Evolutionary conservation across 2,888 invertebrate species (phyloP), one percentile per base, ranked within the genome.

Genomic region (Ormyrus rosae): DNA sequence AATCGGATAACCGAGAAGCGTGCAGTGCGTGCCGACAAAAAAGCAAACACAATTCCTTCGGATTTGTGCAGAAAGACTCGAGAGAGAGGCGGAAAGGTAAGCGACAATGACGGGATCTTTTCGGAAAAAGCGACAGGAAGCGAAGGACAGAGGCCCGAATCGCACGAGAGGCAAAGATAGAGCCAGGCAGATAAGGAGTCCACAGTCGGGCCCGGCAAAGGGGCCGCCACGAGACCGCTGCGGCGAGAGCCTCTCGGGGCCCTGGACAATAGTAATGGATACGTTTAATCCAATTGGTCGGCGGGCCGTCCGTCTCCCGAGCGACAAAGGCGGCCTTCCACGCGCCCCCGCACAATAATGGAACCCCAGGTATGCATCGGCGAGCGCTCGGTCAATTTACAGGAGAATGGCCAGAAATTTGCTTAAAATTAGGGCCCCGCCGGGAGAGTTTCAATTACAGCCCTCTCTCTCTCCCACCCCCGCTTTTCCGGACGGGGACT

Each of bases 231-330:
- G 34, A 34, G 34, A 4, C 34, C 3, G 34, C 34, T 34, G 34
- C 4, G 34, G 34, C 34, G 34, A 34, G 34, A 13, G 78, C 82
- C 34, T 83, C 75, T 82, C 81, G 74, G 34, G 34, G 34, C 34
- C 78, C 68, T 76, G 75, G 82, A 88, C 89, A 88, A 89, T 88
- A 83, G 90, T 90, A 90, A 90, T 90, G 85, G 89, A 90, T 90
- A 90, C 86, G 83, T 90, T 89, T 90, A 90, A 90, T 90, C 89
- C 90, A 90, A 90, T 90, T 90, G 89, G 85, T 56, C 67, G 78
- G 65, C 56, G 69, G 67, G n/a, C 73, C 53, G 13, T n/a, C 50
- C 48, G 50, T 13, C 11, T 55, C 19, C 50, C 56, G 34, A 7
- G 6, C 63, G 58, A 65, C 60, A 73, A 70, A 70, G 11, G 46